A percentile compares a stretch with the other conserved stretches of the same genome.
These are phyloP conservation scores for Bungarus multicinctus DNA, from an alignment of 2,113 vertebrate genomes.

Conservation along the genomic window DNA sequence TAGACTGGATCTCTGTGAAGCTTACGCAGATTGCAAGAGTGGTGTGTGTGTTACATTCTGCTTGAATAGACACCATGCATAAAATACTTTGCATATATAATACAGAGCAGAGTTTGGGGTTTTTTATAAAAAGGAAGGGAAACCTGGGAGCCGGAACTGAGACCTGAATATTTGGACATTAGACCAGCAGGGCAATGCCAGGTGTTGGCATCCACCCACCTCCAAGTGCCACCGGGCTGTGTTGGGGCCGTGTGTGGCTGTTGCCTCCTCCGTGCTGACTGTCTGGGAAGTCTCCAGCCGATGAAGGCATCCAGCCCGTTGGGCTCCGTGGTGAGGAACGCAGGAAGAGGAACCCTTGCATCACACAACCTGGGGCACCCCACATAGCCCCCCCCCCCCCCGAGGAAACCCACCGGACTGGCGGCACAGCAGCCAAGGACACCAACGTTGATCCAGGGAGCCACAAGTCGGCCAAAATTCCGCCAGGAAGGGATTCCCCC, in stretches of 20 bases:
- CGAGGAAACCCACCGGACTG: neutral
- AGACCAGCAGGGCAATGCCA: neutral
- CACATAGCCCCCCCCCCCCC: too few relatives aligned
- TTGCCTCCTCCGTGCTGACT: neutral
- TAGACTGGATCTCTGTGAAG: neutral
- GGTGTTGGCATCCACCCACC: too few relatives aligned
- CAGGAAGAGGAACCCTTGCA: neutral
- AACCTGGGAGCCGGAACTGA: conserved; percentile 53
- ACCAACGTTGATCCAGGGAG: neutral
- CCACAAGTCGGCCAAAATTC: neutral
- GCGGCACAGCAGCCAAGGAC: neutral
- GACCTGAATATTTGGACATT: neutral
- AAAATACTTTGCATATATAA: conserved; percentile 33
- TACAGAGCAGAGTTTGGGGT: neutral
- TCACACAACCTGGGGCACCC: neutral
- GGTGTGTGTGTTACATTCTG: conserved; percentile 4
- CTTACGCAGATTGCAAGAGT: neutral
- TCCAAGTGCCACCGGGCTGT: neutral
- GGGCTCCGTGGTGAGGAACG: neutral
- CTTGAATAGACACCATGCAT: neutral
- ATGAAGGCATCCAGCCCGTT: neutral
- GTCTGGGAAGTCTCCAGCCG: neutral
- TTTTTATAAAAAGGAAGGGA: conserved; percentile 42
- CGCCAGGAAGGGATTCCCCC: neutral
- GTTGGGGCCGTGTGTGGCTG: neutral